phyloP scores from a whole-genome alignment of 2,888 invertebrate species.

The Rotaria magnacalcarata region DNA sequence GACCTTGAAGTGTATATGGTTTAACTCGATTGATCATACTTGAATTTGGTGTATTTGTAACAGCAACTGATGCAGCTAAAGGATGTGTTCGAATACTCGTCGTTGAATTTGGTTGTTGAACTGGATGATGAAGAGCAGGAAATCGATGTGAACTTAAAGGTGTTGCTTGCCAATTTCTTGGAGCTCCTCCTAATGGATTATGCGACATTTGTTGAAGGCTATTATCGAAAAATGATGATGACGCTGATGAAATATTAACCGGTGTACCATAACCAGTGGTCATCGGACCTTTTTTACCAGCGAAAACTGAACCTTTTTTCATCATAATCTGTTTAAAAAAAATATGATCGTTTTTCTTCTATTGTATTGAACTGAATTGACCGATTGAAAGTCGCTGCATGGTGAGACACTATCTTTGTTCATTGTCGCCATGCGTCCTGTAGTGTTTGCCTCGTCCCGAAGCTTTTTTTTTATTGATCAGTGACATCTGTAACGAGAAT shows the following conservation, averaged over 20 bases:
- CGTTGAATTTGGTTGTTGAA: not conserved
- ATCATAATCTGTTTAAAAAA: not conserved
- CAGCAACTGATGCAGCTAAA: not conserved
- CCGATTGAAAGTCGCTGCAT: not conserved
- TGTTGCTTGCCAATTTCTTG: constrained; percentile 9
- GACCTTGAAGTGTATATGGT: not conserved
- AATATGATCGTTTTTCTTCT: too few species aligned
- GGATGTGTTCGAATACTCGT: not conserved
- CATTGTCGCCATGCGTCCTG: not conserved
- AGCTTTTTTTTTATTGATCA: not conserved
- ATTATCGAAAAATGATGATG: not conserved
- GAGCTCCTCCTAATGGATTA: not conserved
- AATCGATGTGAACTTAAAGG: not conserved
- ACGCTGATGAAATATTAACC: not conserved
- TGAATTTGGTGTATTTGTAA: not conserved
- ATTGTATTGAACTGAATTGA: not conserved
- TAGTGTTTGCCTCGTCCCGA: not conserved
- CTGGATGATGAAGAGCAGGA: not conserved
- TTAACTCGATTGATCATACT: not conserved
- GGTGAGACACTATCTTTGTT: not conserved
- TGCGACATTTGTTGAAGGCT: not conserved
- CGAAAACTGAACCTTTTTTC: not conserved
- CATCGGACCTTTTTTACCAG: not conserved
- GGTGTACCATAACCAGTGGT: not conserved
- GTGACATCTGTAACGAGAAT: not conserved